Conservation (phyloP, 2,797 vertebrate species). For the Anisognathus igniventris region DNA sequence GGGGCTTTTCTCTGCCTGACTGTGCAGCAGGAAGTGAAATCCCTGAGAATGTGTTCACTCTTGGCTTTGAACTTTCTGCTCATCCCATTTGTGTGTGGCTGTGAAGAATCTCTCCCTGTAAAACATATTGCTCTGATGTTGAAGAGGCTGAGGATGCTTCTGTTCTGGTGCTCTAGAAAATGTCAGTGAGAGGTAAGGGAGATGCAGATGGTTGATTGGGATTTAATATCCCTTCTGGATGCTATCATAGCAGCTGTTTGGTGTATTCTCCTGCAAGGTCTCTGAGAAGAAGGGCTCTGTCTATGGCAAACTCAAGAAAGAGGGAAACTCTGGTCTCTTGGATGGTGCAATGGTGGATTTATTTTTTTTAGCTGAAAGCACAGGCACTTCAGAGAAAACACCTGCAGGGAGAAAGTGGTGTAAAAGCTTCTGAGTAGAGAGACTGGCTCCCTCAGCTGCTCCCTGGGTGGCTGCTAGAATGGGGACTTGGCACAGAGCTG, state of each 20-base stretch:
- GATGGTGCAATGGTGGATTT: background rate
- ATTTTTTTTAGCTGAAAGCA: background rate
- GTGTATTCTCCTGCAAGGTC: background rate
- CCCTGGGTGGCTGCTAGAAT: background rate
- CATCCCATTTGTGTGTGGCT: fast-evolving
- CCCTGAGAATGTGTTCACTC: background rate
- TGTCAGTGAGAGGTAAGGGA: background rate
- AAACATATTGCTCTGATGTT: background rate
- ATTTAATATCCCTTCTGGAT: background rate
- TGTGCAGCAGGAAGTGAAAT: background rate
- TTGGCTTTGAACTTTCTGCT: background rate
- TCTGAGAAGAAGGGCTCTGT: background rate
- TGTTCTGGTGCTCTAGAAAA: background rate
- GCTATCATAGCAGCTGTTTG: background rate
- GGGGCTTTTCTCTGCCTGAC: background rate
- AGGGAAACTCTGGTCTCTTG: background rate
- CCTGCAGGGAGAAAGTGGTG: background rate
- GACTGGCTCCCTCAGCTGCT: background rate
- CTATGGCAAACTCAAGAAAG: background rate
- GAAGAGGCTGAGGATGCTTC: too few species aligned
- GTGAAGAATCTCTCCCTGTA: background rate
- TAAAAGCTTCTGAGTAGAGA: background rate
- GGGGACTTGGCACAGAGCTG: background rate
- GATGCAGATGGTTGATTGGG: background rate
- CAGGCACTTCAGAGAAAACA: background rate